Conservation (phyloP, 2,797 vertebrate species). For the Euphonia xanthogaster region DNA sequence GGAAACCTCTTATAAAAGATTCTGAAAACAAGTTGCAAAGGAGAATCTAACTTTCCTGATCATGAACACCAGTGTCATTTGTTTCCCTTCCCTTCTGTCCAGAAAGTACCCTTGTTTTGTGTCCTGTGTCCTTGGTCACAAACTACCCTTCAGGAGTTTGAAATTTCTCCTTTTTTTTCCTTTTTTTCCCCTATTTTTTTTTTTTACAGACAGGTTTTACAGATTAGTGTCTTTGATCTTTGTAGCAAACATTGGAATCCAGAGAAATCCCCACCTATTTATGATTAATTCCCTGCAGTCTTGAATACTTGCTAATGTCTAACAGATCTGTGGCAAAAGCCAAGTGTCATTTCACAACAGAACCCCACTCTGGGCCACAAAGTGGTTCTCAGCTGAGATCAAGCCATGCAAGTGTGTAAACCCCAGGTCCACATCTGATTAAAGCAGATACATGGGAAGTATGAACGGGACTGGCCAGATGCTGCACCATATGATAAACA, state of each 20-base stretch:
- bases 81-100: neutral
- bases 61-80: rapidly evolving
- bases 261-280: neutral
- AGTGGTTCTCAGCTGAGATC: conserved; percentile 9
- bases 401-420: conserved; percentile 47
- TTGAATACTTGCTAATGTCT: neutral
- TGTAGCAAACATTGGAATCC: neutral
- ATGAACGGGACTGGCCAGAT: conserved; percentile 69
- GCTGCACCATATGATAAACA: conserved; percentile 76
- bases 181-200: neutral
- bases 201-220: neutral
- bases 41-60: neutral
- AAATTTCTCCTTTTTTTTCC: neutral
- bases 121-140: neutral
- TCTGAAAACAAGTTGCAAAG: neutral
- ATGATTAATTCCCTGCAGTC: neutral
- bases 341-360: neutral
- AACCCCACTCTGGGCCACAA: neutral
- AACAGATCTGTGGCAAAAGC: neutral
- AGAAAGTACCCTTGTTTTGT: neutral
- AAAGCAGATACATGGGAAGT: conserved; percentile 63
- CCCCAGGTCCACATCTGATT: conserved; percentile 42
- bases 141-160: neutral
- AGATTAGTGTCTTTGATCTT: neutral
- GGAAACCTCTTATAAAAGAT: neutral